A percentile compares a stretch with the other conserved stretches of the same genome.
Conservation (phyloP, 2,797 vertebrate species). For the Gymnoscopelus braueri region DNA sequence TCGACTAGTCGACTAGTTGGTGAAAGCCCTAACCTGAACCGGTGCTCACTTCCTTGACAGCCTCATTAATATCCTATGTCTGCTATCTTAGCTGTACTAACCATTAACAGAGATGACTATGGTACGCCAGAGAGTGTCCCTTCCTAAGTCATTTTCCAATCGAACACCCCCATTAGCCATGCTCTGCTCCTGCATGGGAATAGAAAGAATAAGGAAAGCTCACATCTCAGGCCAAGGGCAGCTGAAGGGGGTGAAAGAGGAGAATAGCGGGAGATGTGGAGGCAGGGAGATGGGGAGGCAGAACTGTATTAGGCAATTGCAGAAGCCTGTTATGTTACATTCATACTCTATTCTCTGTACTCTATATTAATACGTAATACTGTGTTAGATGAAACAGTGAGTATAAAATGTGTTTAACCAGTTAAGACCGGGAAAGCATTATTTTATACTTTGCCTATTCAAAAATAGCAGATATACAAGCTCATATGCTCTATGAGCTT, state of each 20-base stretch:
- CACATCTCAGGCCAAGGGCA: slow-evolving; percentile 63
- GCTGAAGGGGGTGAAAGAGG: slow-evolving; percentile 48
- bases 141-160: not conserved
- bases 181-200: slow-evolving; percentile 38
- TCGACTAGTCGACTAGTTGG: too few species aligned
- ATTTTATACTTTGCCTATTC: too few species aligned
- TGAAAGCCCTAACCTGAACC: too few species aligned
- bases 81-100: not conserved
- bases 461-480: too few species aligned
- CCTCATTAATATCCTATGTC: not conserved
- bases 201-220: slow-evolving; percentile 54
- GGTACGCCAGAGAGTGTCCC: slow-evolving; percentile 9
- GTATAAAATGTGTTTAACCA: too few species aligned
- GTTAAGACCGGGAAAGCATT: too few species aligned
- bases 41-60: not conserved
- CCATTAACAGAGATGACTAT: not conserved
- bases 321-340: slow-evolving; percentile 58
- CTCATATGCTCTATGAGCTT: too few species aligned
- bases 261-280: slow-evolving; percentile 21
- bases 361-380: too few species aligned
- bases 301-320: slow-evolving; percentile 37
- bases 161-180: slow-evolving; percentile 53
- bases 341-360: too few species aligned
- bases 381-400: too few species aligned
- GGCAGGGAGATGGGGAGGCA: slow-evolving; percentile 1